Percentiles rank a stretch among this genome's conserved stretches.
These are phyloP conservation scores for Apus apus DNA, from an alignment of 2,113 vertebrate species.

Conservation along the genomic window DNA sequence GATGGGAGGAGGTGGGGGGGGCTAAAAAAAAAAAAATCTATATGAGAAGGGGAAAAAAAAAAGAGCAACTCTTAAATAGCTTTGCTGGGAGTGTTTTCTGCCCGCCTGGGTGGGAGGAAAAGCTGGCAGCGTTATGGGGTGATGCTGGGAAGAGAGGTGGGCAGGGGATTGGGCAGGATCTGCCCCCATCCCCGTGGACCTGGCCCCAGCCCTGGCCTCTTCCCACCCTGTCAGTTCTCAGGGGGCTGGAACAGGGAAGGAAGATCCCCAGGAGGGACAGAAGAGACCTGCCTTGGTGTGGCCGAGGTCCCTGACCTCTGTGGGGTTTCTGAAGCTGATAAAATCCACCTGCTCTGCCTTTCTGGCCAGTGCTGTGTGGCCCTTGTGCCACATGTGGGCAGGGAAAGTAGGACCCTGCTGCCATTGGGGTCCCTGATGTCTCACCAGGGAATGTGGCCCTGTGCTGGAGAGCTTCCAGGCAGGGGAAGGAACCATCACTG, in stretches of 20 bases:
- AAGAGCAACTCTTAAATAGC: slow-evolving; percentile 57
- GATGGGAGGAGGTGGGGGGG: slow-evolving; percentile 46
- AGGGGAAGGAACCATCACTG: slow-evolving; percentile 72
- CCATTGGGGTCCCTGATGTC: background rate
- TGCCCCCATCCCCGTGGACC: rapidly evolving
- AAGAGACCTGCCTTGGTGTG: background rate
- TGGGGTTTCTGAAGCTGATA: background rate
- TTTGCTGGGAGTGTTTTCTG: slow-evolving; percentile 18
- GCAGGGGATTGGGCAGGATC: background rate
- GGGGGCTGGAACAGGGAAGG: background rate
- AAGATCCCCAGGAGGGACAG: background rate
- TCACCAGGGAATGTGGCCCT: slow-evolving; percentile 89
- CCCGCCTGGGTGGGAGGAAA: background rate
- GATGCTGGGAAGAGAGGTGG: background rate
- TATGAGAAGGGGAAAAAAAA: background rate
- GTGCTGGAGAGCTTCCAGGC: slow-evolving; percentile 89
- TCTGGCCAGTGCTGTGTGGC: rapidly evolving
- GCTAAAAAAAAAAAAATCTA: background rate
- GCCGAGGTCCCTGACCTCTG: background rate
- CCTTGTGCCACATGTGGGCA: background rate
- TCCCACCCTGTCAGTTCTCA: rapidly evolving
- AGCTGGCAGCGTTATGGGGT: background rate
- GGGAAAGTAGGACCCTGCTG: background rate
- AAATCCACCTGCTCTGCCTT: background rate
- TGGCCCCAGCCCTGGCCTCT: background rate